Percentiles rank a stretch among this genome's conserved stretches.
These are phyloP conservation scores for Habropoda laboriosa DNA, from an alignment of 1,140 invertebrate species.

Conservation along the genomic window DNA sequence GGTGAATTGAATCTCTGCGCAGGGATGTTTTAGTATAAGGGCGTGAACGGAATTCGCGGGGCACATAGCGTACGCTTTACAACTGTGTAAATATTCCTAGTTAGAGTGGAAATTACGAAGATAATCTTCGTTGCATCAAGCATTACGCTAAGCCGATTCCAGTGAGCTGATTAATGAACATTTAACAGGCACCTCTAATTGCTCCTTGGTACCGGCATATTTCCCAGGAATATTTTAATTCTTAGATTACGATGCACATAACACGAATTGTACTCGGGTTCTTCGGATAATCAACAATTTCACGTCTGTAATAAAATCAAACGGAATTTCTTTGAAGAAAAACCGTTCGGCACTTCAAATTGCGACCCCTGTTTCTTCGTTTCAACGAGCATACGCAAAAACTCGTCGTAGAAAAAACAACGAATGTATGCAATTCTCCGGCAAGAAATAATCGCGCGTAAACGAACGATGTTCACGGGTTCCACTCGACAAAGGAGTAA, in stretches of 20 bases:
- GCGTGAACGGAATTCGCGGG: not conserved
- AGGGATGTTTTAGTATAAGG: not conserved
- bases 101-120: constrained; percentile 8
- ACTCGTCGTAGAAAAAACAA: too few relatives aligned
- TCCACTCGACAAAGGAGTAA: not conserved
- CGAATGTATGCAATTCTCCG: too few relatives aligned
- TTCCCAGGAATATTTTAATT: not conserved
- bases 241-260: not conserved
- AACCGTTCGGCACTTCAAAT: not conserved
- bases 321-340: not conserved
- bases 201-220: not conserved
- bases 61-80: too few relatives aligned
- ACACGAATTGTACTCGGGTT: not conserved
- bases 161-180: constrained; percentile 7
- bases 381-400: not conserved
- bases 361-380: not conserved
- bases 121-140: constrained; percentile 10
- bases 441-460: not conserved
- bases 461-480: not conserved
- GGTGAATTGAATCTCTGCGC: not conserved
- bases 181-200: constrained; percentile 4
- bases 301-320: too few relatives aligned
- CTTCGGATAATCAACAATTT: too few relatives aligned
- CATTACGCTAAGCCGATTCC: constrained; percentile 14
- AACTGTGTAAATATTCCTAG: not conserved